Conservation (phyloP, 2,888 invertebrate genomes). For the Plemyria rubiginata region DNA sequence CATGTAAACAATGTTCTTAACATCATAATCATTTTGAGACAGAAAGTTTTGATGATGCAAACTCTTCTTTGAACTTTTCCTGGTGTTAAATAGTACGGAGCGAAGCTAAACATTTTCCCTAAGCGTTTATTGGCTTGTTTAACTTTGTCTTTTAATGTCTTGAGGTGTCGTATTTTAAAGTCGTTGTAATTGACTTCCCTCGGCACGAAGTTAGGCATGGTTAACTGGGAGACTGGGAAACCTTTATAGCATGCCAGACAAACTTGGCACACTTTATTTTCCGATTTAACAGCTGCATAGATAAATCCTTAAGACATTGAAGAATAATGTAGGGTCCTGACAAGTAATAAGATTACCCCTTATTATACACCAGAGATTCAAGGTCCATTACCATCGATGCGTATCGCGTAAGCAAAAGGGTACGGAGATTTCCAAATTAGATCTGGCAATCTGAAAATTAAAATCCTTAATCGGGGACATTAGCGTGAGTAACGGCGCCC, state of each 20-base stretch:
- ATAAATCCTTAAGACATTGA: slow-evolving; percentile 38
- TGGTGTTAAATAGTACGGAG: slow-evolving; percentile 56
- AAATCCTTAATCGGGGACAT: slow-evolving; percentile 69
- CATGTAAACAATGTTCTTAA: slow-evolving; percentile 31
- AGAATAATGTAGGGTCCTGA: slow-evolving; percentile 28
- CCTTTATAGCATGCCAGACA: slow-evolving; percentile 46
- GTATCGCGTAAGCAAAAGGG: slow-evolving; percentile 42
- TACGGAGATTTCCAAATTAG: slow-evolving; percentile 49
- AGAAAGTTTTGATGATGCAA: slow-evolving; percentile 50
- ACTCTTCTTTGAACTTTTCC: slow-evolving; percentile 51
- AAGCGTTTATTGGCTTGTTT: slow-evolving; percentile 59
- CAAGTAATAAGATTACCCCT: slow-evolving; percentile 37
- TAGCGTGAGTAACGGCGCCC: slow-evolving; percentile 65
- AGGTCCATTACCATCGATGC: slow-evolving; percentile 45
- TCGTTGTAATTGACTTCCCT: slow-evolving; percentile 61
- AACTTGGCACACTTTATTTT: slow-evolving; percentile 44
- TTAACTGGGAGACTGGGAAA: slow-evolving; percentile 48
- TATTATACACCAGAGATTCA: slow-evolving; percentile 39
- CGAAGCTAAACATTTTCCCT: slow-evolving; percentile 49
- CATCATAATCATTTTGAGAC: slow-evolving; percentile 39
- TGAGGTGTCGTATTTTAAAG: slow-evolving; percentile 63
- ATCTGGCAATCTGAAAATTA: slow-evolving; percentile 56
- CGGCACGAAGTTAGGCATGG: slow-evolving; percentile 52
- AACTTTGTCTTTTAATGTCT: slow-evolving; percentile 60
- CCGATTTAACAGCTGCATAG: slow-evolving; percentile 41